Evolutionary conservation across 1,140 invertebrate genomes (phyloP).

Genomic region (Hycleus phaleratus): DNA sequence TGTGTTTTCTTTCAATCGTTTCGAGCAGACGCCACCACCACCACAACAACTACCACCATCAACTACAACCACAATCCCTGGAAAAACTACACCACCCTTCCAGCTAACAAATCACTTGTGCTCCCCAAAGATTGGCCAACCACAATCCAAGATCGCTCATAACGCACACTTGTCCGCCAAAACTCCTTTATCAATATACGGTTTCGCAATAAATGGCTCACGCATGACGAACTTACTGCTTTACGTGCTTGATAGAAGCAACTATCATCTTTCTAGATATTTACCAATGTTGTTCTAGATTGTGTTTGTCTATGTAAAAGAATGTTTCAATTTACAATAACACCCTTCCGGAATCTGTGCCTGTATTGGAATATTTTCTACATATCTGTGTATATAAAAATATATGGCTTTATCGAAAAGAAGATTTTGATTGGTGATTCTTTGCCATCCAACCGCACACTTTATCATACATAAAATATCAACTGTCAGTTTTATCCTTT

Average conservation of each 20-base stretch:
- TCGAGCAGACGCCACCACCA: constrained; percentile 15
- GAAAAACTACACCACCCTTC: background rate
- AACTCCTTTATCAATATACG: constrained; percentile 28
- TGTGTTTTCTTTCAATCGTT: constrained; percentile 27
- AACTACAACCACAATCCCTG: too few relatives aligned
- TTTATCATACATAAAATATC: too few relatives aligned
- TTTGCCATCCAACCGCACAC: too few relatives aligned
- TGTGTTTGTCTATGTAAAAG: too few relatives aligned
- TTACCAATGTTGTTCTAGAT: too few relatives aligned
- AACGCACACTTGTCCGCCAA: constrained; percentile 27
- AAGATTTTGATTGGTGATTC: too few relatives aligned
- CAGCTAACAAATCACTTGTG: constrained; percentile 25
- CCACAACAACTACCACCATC: background rate
- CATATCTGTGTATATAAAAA: too few relatives aligned
- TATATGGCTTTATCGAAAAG: too few relatives aligned
- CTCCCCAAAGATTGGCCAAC: constrained; percentile 2
- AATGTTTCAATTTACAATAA: too few relatives aligned
- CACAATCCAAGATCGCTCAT: constrained; percentile 19
- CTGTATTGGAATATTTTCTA: too few relatives aligned
- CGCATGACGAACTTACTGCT: constrained; percentile 31
- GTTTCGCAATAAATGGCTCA: constrained; percentile 28
- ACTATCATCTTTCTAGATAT: background rate
- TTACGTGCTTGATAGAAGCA: constrained; percentile 20
- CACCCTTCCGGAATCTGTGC: too few relatives aligned
- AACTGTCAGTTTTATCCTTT: too few relatives aligned